Evolutionary conservation across 2,888 invertebrate genomes (phyloP).

Genomic region (Cylindroiulus punctatus): DNA sequence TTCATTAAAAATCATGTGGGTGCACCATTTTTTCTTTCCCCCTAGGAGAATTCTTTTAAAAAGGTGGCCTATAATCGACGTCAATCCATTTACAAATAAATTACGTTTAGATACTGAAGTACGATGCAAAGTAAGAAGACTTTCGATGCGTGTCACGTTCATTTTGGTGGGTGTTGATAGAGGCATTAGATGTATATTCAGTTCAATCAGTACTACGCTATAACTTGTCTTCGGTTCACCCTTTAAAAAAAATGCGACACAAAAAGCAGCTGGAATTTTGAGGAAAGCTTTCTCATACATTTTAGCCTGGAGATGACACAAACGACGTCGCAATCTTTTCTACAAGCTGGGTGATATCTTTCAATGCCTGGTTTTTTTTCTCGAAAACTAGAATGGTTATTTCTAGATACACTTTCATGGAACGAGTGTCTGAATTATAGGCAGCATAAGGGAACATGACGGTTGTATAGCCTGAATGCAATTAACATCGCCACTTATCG

Average conservation of each 20-base stretch:
- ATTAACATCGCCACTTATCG: too few species aligned
- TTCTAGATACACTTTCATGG: neutral
- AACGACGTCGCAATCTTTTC: neutral
- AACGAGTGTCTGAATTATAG: neutral
- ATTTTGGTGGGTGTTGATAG: constrained; percentile 33
- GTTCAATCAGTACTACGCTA: neutral
- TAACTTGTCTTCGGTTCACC: neutral
- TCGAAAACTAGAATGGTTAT: neutral
- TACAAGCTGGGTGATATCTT: neutral
- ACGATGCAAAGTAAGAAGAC: neutral
- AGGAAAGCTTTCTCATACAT: constrained; percentile 20
- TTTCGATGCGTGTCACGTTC: constrained; percentile 26
- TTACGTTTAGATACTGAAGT: constrained; percentile 28
- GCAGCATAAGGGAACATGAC: too few species aligned
- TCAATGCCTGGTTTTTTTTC: neutral
- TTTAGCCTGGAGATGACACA: constrained; percentile 38
- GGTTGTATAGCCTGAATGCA: too few species aligned
- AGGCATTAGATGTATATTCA: neutral
- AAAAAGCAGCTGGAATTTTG: constrained; percentile 20
- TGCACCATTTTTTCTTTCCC: neutral
- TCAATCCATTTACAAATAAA: constrained; percentile 29
- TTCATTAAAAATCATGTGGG: constrained; percentile 3
- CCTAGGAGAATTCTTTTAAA: constrained; percentile 11
- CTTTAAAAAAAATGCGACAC: constrained; percentile 7
- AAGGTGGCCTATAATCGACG: constrained; percentile 11